Conservation (phyloP, 2,113 vertebrate genomes). For the Nothoprocta perdicaria region DNA sequence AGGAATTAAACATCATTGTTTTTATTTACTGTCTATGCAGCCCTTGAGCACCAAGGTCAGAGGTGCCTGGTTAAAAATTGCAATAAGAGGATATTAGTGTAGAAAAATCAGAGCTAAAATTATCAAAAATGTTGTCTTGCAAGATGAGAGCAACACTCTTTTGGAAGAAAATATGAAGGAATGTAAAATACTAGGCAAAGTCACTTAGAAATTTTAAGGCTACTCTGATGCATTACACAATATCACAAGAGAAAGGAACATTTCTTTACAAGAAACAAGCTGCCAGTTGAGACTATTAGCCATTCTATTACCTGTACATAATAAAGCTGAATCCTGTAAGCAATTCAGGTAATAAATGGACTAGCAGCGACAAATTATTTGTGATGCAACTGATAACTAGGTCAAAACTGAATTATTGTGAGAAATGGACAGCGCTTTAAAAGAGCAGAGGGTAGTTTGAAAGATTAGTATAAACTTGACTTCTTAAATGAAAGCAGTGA, state of each 20-base stretch:
- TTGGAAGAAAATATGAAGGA: conserved; percentile 31
- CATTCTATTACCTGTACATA: conserved; percentile 21
- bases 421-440: not conserved
- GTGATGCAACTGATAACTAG: conserved; percentile 37
- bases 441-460: not conserved
- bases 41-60: not conserved
- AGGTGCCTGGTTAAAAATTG: conserved; percentile 18
- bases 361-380: conserved; percentile 54
- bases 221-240: conserved; percentile 18
- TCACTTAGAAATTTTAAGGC: conserved; percentile 27
- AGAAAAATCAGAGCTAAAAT: conserved; percentile 31
- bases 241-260: conserved; percentile 6
- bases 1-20: not conserved
- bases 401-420: conserved; percentile 14
- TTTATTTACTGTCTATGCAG: not conserved
- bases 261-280: conserved; percentile 27
- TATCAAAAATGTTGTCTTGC: not conserved
- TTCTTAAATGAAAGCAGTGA: conserved; percentile 36
- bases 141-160: not conserved
- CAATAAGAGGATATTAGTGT: not conserved
- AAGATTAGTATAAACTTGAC: conserved; percentile 26
- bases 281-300: conserved; percentile 30
- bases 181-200: conserved; percentile 13
- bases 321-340: conserved; percentile 49
- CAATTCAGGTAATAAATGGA: conserved; percentile 15